Conservation (phyloP, 1,140 invertebrate genomes). For the Megalopta genalis region DNA sequence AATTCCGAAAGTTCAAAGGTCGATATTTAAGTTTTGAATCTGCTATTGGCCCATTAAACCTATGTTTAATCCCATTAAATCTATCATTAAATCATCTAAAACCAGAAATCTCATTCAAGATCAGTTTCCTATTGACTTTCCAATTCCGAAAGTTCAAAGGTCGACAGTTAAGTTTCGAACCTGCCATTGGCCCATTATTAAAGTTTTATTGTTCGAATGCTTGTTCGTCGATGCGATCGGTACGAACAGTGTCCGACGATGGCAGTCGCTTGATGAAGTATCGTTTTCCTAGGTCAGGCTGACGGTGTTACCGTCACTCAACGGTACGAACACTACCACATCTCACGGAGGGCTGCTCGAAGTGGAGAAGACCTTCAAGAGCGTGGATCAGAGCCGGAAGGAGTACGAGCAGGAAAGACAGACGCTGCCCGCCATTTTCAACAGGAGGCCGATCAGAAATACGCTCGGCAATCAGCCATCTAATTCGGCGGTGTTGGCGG, state of each 20-base stretch:
- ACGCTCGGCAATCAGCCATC: constrained; percentile 66
- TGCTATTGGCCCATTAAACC: too few relatives aligned
- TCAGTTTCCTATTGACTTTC: too few relatives aligned
- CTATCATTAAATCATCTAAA: too few relatives aligned
- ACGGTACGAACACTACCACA: constrained; percentile 85
- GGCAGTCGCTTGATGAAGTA: constrained; percentile 55
- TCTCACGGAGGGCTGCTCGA: constrained; percentile 88
- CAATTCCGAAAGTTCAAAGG: too few relatives aligned
- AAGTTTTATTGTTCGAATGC: too few relatives aligned
- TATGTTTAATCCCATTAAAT: too few relatives aligned
- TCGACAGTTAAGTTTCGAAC: too few relatives aligned
- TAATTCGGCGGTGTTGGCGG: constrained; percentile 84
- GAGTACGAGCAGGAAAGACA: constrained; percentile 78
- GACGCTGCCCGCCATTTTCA: constrained; percentile 59
- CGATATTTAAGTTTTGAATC: too few relatives aligned
- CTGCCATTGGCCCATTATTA: neutral
- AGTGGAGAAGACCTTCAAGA: constrained; percentile 85
- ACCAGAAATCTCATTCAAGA: too few relatives aligned
- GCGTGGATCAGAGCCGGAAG: constrained; percentile 83
- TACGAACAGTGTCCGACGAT: neutral
- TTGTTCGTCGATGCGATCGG: too few relatives aligned
- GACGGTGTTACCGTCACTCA: constrained; percentile 85
- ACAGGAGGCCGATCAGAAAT: constrained; percentile 69
- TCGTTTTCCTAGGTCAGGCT: constrained; percentile 82
- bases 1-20: too few relatives aligned